These are phyloP conservation scores for Halichondria panicea DNA, from an alignment of 37 sponge, comb jelly and placozoan species.

Conservation along the genomic window DNA sequence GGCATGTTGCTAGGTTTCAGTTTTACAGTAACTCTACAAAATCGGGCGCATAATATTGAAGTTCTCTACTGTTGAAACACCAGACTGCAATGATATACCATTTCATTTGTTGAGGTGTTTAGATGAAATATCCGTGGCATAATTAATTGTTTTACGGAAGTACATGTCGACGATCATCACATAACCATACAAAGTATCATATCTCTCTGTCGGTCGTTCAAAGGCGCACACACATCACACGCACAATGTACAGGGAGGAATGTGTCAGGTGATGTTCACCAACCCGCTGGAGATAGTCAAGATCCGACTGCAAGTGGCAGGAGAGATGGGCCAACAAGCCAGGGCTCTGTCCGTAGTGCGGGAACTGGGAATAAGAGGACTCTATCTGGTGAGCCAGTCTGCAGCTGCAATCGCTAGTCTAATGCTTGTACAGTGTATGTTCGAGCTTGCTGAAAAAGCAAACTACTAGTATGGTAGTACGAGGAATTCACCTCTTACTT, in stretches of 20 bases:
- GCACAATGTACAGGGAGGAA: constrained; percentile 77
- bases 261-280: constrained; percentile 93
- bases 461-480: neutral
- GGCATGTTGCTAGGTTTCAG: no score
- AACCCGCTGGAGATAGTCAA: constrained; percentile 99
- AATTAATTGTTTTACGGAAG: no score
- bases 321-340: constrained; percentile 74
- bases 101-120: no score
- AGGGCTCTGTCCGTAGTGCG: constrained; percentile 63
- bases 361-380: constrained; percentile 90
- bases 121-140: no score
- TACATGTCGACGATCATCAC: neutral
- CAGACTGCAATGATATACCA: no score
- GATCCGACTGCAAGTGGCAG: constrained; percentile 94
- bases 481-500: no score
- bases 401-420: neutral
- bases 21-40: no score
- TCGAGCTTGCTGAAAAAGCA: neutral
- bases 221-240: constrained; percentile 17
- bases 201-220: neutral
- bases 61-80: no score
- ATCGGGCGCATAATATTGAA: no score
- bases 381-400: constrained; percentile 75
- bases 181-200: neutral
- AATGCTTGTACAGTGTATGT: neutral